These are phyloP conservation scores for Lagria hirta DNA, from an alignment of 2,888 invertebrate genomes.

Conservation along the genomic window DNA sequence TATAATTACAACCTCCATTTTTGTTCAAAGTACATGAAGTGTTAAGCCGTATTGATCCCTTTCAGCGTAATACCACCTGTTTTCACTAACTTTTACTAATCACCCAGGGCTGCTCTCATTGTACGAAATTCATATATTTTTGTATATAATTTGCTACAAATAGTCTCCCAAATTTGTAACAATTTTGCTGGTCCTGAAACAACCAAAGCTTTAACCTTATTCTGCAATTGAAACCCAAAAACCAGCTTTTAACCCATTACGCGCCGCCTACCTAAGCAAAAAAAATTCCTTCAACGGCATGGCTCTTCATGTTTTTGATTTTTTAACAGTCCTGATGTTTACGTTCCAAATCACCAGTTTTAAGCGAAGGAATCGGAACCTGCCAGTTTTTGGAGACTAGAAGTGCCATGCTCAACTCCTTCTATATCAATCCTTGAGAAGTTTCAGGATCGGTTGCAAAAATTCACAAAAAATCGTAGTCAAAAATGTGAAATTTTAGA, in stretches of 20 bases:
- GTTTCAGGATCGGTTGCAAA: slow-evolving; percentile 48
- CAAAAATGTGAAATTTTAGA: too few relatives aligned
- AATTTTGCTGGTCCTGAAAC: slow-evolving; percentile 32
- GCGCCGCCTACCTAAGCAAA: slow-evolving; percentile 10
- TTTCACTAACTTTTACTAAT: slow-evolving; percentile 26
- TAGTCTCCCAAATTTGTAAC: slow-evolving; percentile 23
- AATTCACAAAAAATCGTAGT: too few relatives aligned
- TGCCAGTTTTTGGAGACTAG: slow-evolving; percentile 42
- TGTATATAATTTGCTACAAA: slow-evolving; percentile 21
- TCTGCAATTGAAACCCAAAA: slow-evolving; percentile 1
- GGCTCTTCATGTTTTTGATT: slow-evolving; percentile 52
- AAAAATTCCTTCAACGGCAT: slow-evolving; percentile 49
- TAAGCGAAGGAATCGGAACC: slow-evolving; percentile 50
- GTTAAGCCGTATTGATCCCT: slow-evolving; percentile 48
- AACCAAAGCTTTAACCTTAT: slow-evolving; percentile 17
- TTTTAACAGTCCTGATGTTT: slow-evolving; percentile 10
- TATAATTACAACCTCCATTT: slow-evolving; percentile 25
- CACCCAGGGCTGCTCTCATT: slow-evolving; percentile 40
- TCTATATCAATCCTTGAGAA: slow-evolving; percentile 29
- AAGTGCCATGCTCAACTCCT: slow-evolving; percentile 53
- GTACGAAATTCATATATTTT: slow-evolving; percentile 26
- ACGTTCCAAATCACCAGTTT: slow-evolving; percentile 45
- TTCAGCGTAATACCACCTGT: slow-evolving; percentile 29
- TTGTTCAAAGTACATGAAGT: slow-evolving; percentile 49
- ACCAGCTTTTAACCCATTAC: slow-evolving; percentile 17